A percentile compares a stretch with the other conserved stretches of the same genome.
Evolutionary conservation across 2,888 invertebrate species (phyloP).

Genomic region (Carcina quercana): DNA sequence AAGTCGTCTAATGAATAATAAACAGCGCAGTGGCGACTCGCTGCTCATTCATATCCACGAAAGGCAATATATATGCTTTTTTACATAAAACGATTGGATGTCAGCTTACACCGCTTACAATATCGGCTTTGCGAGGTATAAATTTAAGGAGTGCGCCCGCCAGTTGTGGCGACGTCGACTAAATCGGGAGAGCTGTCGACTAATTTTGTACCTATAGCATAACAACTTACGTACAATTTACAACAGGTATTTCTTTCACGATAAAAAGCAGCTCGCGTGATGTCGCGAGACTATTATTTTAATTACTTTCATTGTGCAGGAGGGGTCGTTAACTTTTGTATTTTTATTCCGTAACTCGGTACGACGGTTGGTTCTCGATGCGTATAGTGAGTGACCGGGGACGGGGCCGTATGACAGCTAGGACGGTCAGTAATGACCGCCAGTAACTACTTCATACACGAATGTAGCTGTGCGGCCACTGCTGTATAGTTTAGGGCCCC

Average conservation of each 20-base stretch:
- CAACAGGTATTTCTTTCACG: slow-evolving; percentile 35
- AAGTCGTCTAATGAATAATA: slow-evolving; percentile 70
- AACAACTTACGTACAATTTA: slow-evolving; percentile 23
- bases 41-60: slow-evolving; percentile 68
- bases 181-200: slow-evolving; percentile 12
- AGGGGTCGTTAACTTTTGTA: slow-evolving; percentile 47
- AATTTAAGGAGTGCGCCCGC: slow-evolving; percentile 30
- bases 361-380: no score
- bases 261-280: slow-evolving; percentile 56
- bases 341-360: slow-evolving; percentile 31
- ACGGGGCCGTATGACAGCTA: slow-evolving; percentile 31
- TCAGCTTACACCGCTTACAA: slow-evolving; percentile 40
- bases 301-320: slow-evolving; percentile 60
- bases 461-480: slow-evolving; percentile 24
- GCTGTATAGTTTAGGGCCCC: slow-evolving; percentile 27
- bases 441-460: slow-evolving; percentile 15
- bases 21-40: slow-evolving; percentile 61
- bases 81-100: slow-evolving; percentile 54
- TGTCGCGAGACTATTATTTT: slow-evolving; percentile 60
- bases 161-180: no score
- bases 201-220: no score
- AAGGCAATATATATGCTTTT: slow-evolving; percentile 58
- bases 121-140: slow-evolving; percentile 39
- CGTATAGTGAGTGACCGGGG: no score
- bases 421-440: slow-evolving; percentile 19